Percentiles rank a stretch among this genome's conserved stretches.
These are phyloP conservation scores for Psittacula echo DNA, from an alignment of 2,797 vertebrate species.

Conservation along the genomic window DNA sequence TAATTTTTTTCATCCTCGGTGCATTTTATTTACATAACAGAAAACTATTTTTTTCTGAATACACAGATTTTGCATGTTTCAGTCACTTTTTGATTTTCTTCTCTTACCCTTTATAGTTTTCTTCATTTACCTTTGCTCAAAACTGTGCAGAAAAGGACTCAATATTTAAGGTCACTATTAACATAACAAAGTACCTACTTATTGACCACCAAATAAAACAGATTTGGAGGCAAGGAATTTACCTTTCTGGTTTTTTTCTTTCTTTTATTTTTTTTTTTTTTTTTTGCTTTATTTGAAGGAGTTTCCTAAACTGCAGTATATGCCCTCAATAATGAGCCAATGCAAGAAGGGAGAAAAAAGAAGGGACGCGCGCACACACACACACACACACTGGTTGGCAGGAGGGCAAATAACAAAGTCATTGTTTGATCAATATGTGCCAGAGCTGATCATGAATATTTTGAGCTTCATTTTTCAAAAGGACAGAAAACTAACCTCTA, in stretches of 20 bases:
- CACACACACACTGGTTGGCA: neutral
- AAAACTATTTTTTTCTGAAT: neutral
- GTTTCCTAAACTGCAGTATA: neutral
- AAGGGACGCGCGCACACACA: neutral
- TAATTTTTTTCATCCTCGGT: neutral
- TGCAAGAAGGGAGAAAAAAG: rapidly evolving
- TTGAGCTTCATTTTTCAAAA: neutral
- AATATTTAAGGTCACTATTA: neutral
- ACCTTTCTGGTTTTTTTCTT: neutral
- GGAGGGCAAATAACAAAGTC: neutral
- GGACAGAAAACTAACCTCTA: neutral
- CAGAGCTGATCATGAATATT: neutral
- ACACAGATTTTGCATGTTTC: neutral
- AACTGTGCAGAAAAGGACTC: neutral
- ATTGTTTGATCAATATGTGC: neutral
- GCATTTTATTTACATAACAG: neutral
- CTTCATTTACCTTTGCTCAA: neutral
- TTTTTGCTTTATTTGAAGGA: neutral
- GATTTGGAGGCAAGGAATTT: neutral
- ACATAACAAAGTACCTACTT: neutral
- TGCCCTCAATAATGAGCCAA: neutral
- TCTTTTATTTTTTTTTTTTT: rapidly evolving
- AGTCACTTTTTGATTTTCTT: neutral
- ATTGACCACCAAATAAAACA: neutral
- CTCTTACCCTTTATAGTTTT: neutral